Evolutionary conservation across 2,113 vertebrate genomes (phyloP).

Genomic region (Rhadina sibilatrix): DNA sequence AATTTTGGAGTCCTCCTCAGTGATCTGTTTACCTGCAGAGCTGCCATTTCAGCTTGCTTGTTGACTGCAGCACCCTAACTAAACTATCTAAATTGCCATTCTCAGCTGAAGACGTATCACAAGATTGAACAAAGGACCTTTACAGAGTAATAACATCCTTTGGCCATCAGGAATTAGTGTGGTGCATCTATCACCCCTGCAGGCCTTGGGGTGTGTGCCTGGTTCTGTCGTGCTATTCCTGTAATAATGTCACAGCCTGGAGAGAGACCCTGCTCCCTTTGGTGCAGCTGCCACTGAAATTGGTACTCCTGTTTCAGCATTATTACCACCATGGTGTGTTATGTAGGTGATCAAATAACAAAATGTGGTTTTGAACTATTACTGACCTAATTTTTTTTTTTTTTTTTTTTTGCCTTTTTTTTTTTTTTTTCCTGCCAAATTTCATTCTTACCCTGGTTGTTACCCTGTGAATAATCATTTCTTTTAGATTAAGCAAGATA

Average conservation of each 20-base stretch:
- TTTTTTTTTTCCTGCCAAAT: background rate
- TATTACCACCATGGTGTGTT: background rate
- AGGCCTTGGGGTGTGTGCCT: background rate
- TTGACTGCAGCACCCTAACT: background rate
- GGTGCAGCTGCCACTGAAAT: background rate
- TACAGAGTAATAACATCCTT: slow-evolving; percentile 10
- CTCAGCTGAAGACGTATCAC: background rate
- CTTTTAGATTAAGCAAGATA: background rate
- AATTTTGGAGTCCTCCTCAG: background rate
- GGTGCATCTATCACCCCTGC: slow-evolving; percentile 23
- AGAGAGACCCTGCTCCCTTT: slow-evolving; percentile 1
- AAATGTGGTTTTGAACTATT: background rate
- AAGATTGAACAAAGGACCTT: slow-evolving; percentile 52
- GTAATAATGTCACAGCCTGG: slow-evolving; percentile 31
- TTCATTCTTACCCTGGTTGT: background rate
- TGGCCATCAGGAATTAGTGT: slow-evolving; percentile 35
- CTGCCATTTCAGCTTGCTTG: background rate
- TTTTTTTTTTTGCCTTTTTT: background rate
- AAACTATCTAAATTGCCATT: slow-evolving; percentile 41
- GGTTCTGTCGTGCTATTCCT: background rate
- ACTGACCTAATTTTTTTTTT: background rate
- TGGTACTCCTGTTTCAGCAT: background rate
- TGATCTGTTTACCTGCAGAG: background rate
- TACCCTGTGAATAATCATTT: background rate
- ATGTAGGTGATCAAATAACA: background rate